Evolutionary conservation across 2,797 vertebrate species (phyloP).

Genomic region (Stomatorhinus walkeri): DNA sequence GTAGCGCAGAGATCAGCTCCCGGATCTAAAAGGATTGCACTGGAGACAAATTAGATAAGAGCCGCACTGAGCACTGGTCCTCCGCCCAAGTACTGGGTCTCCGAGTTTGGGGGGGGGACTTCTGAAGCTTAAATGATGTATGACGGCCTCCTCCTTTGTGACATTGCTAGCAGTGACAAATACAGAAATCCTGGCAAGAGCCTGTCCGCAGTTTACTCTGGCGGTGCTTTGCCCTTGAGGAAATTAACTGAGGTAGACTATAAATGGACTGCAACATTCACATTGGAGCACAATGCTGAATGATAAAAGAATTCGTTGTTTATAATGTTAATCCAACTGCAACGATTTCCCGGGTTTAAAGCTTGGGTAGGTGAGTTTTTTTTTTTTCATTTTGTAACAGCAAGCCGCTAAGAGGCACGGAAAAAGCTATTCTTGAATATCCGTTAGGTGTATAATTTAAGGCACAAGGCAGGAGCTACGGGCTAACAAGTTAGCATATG

Average conservation of each 20-base stretch:
- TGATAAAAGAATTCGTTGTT: neutral
- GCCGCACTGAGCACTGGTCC: neutral
- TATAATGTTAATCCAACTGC: neutral
- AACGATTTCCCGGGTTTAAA: neutral
- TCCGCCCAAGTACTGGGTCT: neutral
- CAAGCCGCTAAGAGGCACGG: too few species aligned
- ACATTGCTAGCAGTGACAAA: slow-evolving; percentile 3
- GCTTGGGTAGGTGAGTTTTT: neutral
- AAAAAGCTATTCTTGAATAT: neutral
- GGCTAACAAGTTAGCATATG: neutral
- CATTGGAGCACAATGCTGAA: neutral
- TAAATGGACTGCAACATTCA: neutral
- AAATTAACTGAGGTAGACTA: neutral
- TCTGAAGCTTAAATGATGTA: neutral
- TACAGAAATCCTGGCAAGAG: neutral
- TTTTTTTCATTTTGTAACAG: neutral
- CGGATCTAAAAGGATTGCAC: slow-evolving; percentile 42
- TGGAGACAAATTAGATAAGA: slow-evolving; percentile 38
- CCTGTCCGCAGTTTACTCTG: neutral
- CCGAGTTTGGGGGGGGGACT: neutral
- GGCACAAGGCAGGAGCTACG: neutral
- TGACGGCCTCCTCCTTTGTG: neutral
- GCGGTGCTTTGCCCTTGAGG: neutral
- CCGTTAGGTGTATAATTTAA: neutral
- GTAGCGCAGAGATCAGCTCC: slow-evolving; percentile 21